Percentiles rank a stretch among this genome's conserved stretches.
phyloP scores from a whole-genome alignment of 2,888 invertebrate genomes.

The Chymomyza amoena region DNA sequence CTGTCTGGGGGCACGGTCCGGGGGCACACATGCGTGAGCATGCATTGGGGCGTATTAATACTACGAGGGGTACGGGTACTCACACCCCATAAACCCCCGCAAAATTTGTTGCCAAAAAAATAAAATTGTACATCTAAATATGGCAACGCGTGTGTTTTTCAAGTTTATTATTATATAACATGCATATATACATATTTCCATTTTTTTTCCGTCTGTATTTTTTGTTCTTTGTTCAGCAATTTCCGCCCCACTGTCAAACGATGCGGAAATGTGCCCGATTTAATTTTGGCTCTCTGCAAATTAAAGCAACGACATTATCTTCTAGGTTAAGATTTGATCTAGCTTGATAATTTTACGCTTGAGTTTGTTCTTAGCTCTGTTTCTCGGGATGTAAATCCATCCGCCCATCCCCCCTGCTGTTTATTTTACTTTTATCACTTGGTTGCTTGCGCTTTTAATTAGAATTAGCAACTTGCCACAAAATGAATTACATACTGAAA shows the following conservation, averaged over 20 bases:
- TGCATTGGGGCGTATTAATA: background rate
- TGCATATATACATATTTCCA: too few relatives aligned
- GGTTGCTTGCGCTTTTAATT: constrained; percentile 62
- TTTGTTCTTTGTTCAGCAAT: constrained; percentile 45
- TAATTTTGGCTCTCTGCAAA: constrained; percentile 48
- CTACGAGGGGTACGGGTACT: too few relatives aligned
- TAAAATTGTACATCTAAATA: background rate
- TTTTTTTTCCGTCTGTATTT: constrained; percentile 36
- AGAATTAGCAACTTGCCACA: constrained; percentile 63
- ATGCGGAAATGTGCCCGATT: constrained; percentile 68
- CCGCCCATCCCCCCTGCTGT: background rate
- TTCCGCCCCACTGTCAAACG: constrained; percentile 42
- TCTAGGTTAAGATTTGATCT: constrained; percentile 24
- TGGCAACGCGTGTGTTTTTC: constrained; percentile 8
- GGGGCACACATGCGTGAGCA: background rate
- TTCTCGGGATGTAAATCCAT: too few relatives aligned
- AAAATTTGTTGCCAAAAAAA: background rate
- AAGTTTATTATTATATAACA: background rate
- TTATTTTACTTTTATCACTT: constrained; percentile 23
- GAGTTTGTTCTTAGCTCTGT: constrained; percentile 31
- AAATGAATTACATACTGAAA: constrained; percentile 31
- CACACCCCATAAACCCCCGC: background rate
- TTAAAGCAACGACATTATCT: constrained; percentile 35
- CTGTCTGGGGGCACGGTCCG: background rate
- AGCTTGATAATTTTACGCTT: constrained; percentile 56